Percentiles rank a stretch among this genome's conserved stretches.
Evolutionary conservation across 1,140 invertebrate genomes (phyloP).

Genomic region (Forficula auricularia): DNA sequence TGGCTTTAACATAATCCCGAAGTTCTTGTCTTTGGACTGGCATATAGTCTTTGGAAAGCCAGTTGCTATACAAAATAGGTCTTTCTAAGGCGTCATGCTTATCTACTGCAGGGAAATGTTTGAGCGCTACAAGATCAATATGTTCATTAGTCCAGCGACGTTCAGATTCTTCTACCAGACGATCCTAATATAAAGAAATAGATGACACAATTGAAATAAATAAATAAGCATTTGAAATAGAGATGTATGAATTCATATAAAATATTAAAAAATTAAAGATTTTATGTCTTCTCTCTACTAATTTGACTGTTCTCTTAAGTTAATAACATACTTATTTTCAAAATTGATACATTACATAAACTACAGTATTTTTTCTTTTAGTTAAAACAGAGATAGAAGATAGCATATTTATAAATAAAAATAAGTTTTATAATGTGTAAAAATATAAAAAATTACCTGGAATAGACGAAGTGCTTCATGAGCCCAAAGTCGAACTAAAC

Average conservation of each 20-base stretch:
- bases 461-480: slow-evolving; percentile 95
- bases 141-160: slow-evolving; percentile 96
- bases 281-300: too few species aligned
- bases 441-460: slow-evolving; percentile 38
- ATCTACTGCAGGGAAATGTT: slow-evolving; percentile 89
- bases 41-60: slow-evolving; percentile 96
- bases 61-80: slow-evolving; percentile 96
- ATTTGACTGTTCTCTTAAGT: too few species aligned
- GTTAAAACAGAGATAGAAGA: too few species aligned
- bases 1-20: slow-evolving; percentile 88
- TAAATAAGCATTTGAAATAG: too few species aligned
- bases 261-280: too few species aligned
- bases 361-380: too few species aligned
- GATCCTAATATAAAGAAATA: slow-evolving; percentile 31
- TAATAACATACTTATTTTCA: too few species aligned
- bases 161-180: slow-evolving; percentile 87
- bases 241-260: too few species aligned
- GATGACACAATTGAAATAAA: too few species aligned
- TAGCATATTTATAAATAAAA: too few species aligned
- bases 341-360: too few species aligned
- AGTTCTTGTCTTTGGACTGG: slow-evolving; percentile 91
- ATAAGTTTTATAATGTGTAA: too few species aligned
- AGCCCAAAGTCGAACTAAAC: slow-evolving; percentile 90
- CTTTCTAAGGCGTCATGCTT: slow-evolving; percentile 65
- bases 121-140: slow-evolving; percentile 81